phyloP scores from a whole-genome alignment of 2,113 vertebrate species.

The Patagioenas fasciata region DNA sequence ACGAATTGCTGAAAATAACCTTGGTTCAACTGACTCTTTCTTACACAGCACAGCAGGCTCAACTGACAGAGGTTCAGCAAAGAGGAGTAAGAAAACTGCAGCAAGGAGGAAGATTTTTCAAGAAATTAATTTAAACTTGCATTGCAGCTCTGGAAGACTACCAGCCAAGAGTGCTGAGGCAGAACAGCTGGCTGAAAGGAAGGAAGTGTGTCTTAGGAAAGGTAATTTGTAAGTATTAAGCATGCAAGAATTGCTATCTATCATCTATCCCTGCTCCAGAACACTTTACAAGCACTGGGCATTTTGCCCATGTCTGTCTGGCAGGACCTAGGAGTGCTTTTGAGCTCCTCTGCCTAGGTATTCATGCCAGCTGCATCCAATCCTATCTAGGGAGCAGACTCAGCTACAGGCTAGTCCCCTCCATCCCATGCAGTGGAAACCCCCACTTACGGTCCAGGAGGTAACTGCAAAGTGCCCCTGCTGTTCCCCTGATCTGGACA shows the following conservation, averaged over 20 bases:
- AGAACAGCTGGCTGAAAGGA: conserved; percentile 52
- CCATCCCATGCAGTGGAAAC: neutral
- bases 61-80: neutral
- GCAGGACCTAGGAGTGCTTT: neutral
- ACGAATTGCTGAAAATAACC: neutral
- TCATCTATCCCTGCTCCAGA: conserved; percentile 16
- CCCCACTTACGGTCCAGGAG: neutral
- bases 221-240: conserved; percentile 49
- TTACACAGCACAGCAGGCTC: neutral
- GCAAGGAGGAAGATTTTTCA: neutral
- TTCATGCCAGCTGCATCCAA: neutral
- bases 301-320: neutral
- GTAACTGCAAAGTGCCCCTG: neutral
- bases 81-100: neutral
- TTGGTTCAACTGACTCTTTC: neutral
- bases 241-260: conserved; percentile 22
- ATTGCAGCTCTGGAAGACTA: conserved; percentile 16
- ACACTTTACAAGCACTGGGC: neutral
- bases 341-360: neutral
- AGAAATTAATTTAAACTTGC: neutral
- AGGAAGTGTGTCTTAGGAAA: conserved; percentile 50
- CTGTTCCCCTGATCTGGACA: neutral
- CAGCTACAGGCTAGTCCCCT: neutral
- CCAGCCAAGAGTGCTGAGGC: conserved; percentile 32
- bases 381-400: neutral